These are phyloP conservation scores for Drosophila subquinaria DNA, from an alignment of 2,888 invertebrate genomes.

Conservation along the genomic window DNA sequence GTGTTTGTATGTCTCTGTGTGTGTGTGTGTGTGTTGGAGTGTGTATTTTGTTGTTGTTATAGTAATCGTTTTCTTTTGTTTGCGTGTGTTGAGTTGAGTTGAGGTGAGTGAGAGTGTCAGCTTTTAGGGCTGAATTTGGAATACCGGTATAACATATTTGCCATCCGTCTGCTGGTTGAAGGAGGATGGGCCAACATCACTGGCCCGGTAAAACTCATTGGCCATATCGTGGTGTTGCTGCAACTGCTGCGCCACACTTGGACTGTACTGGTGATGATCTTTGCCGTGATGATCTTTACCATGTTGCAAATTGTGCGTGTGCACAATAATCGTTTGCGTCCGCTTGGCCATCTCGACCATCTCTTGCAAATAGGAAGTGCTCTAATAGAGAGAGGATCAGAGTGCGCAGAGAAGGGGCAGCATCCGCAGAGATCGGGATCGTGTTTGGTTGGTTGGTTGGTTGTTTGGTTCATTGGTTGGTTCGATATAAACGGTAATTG, in stretches of 20 bases:
- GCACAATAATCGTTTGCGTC: conserved; percentile 84
- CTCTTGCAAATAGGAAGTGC: conserved; percentile 84
- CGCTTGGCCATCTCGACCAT: conserved; percentile 84
- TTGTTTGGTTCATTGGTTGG: not conserved
- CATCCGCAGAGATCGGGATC: conserved; percentile 30
- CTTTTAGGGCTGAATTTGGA: conserved; percentile 61
- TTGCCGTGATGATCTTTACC: conserved; percentile 77
- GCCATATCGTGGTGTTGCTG: conserved; percentile 71
- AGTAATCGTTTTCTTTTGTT: conserved; percentile 23
- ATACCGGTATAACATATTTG: conserved; percentile 86
- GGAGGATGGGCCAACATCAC: conserved; percentile 79
- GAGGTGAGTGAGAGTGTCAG: conserved; percentile 52
- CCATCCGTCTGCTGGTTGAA: conserved; percentile 69
- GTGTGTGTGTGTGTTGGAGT: conserved; percentile 8
- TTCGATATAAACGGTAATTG: conserved; percentile 13
- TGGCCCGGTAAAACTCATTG: conserved; percentile 84
- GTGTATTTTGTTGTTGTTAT: conserved; percentile 20
- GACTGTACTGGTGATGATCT: conserved; percentile 80
- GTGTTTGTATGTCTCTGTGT: conserved; percentile 1
- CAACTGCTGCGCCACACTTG: conserved; percentile 73
- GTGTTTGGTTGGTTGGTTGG: conserved; percentile 22
- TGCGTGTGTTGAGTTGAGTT: conserved; percentile 18
- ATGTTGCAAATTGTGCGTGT: conserved; percentile 76
- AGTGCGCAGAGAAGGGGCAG: conserved; percentile 7
- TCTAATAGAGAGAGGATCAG: conserved; percentile 58